These are phyloP conservation scores for Monodelphis domestica DNA, from an alignment of 2,797 vertebrate species.

Conservation along the genomic window DNA sequence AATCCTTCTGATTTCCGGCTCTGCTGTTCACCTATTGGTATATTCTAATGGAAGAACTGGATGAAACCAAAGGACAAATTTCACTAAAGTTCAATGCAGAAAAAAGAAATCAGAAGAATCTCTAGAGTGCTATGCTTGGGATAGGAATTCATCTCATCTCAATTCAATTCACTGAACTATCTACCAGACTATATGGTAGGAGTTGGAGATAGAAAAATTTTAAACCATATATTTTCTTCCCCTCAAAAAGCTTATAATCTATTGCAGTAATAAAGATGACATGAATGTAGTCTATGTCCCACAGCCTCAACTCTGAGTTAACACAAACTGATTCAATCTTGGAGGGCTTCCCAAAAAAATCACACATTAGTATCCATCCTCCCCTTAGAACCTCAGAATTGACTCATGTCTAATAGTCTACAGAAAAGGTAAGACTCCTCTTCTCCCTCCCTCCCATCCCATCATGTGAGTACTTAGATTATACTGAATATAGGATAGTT, in stretches of 20 bases:
- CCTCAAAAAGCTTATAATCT: neutral
- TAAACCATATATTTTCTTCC: neutral
- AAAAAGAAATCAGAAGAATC: neutral
- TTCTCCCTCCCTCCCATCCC: too few species aligned
- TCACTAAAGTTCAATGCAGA: neutral
- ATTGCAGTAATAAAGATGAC: neutral
- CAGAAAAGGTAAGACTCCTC: neutral
- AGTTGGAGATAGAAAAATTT: neutral
- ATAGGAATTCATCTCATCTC: neutral
- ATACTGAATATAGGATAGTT: neutral
- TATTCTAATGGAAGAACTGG: conserved; percentile 47
- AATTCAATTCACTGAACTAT: neutral
- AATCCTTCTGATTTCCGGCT: conserved; percentile 44
- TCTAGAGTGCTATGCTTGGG: neutral
- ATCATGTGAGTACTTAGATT: neutral
- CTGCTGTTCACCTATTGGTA: conserved; percentile 57
- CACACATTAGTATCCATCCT: neutral
- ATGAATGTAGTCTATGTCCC: neutral
- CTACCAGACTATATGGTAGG: neutral
- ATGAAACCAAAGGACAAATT: conserved; percentile 44
- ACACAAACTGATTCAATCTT: neutral
- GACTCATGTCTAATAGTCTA: neutral
- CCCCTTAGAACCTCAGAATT: neutral
- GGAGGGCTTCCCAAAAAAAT: neutral
- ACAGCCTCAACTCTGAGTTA: neutral